These are phyloP conservation scores for Aelia acuminata DNA, from an alignment of 2,888 invertebrate species.

Conservation along the genomic window DNA sequence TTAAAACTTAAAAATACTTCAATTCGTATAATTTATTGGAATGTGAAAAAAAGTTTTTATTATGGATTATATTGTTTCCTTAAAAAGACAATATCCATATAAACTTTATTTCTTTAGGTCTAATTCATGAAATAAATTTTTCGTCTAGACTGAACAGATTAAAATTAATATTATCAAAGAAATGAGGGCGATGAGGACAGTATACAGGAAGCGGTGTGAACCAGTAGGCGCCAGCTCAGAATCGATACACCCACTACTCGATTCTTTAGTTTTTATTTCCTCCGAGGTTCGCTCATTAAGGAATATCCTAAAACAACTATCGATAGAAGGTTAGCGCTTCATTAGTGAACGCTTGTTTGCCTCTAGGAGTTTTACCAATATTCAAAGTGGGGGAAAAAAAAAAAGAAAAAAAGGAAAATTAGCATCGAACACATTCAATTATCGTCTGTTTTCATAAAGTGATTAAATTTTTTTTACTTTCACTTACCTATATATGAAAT, in stretches of 20 bases:
- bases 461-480: too few species aligned
- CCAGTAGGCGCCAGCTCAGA: constrained; percentile 39
- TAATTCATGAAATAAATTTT: background rate
- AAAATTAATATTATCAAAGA: background rate
- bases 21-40: too few species aligned
- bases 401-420: too few species aligned
- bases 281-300: background rate
- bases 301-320: background rate
- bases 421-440: too few species aligned
- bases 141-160: background rate
- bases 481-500: too few species aligned
- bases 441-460: background rate
- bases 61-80: too few species aligned
- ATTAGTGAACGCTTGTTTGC: constrained; percentile 15
- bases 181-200: background rate
- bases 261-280: constrained; percentile 34
- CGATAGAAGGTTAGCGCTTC: background rate
- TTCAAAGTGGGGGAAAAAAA: too few species aligned
- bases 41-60: too few species aligned
- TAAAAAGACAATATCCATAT: background rate
- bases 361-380: too few species aligned
- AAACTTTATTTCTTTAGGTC: background rate
- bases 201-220: background rate
- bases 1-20: too few species aligned
- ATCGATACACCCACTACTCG: constrained; percentile 10